Conservation (phyloP, 2,113 vertebrate genomes). For the Corythoichthys intestinalis region DNA sequence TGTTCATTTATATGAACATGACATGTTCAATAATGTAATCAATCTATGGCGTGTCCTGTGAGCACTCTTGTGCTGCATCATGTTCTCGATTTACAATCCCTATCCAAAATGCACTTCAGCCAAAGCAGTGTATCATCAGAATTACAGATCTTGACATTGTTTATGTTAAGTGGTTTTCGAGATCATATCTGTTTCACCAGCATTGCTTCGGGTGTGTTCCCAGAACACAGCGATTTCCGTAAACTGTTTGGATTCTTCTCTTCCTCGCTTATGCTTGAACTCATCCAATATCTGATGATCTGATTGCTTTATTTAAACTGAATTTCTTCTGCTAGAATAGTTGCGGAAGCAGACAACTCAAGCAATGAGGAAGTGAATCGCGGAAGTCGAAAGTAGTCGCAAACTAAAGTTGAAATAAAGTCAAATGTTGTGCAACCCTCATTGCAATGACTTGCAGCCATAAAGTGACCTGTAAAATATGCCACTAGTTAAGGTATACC, state of each 20-base stretch:
- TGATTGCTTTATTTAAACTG: not conserved
- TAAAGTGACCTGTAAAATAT: not conserved
- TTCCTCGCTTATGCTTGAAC: not conserved
- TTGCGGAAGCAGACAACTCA: not conserved
- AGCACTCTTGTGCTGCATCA: not conserved
- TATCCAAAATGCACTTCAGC: not conserved
- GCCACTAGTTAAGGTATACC: not conserved
- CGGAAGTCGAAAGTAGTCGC: not conserved
- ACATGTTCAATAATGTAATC: not conserved
- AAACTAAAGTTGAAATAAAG: not conserved
- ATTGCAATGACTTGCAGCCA: constrained; percentile 7
- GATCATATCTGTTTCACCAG: constrained; percentile 30
- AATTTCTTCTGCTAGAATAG: not conserved
- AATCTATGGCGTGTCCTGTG: not conserved
- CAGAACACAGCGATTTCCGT: not conserved
- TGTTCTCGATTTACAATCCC: constrained; percentile 1
- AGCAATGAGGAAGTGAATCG: constrained; percentile 33
- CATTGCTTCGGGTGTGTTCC: constrained; percentile 13
- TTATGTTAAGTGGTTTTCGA: constrained; percentile 20
- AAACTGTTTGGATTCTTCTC: not conserved
- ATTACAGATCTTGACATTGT: constrained; percentile 26
- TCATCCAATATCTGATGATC: not conserved
- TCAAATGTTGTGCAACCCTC: constrained; percentile 21
- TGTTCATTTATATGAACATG: too few relatives aligned
- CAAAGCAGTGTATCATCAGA: constrained; percentile 20